Evolutionary conservation across 35 echinoderm and acorn worm species (phyloP), one percentile per base, ranked within the genome.

Genomic region (Ptychodera flava): DNA sequence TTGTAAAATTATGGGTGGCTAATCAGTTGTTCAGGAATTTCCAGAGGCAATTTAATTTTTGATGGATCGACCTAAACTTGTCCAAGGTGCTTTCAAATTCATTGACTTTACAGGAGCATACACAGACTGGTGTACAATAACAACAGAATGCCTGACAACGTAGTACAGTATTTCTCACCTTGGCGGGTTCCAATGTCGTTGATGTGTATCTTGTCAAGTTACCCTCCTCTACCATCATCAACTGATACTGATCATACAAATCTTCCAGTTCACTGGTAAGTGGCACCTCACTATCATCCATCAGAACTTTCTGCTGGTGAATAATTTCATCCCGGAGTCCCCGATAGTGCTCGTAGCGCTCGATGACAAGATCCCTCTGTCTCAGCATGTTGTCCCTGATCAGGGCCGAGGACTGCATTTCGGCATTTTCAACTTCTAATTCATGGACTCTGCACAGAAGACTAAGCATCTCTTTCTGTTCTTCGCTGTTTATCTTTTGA

Each of bases 381-480:
- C 92, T 80, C 15, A 85, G 88, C 53, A 85, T 83, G 34, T 96
- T 91, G 31, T 86, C 90, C 82, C 92, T 83, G 35, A 96, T 89
- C 81, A 96, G 52, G 35, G 94, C 94, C 76, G 84, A 53, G 33
- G 94, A 92, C 80, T 96, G 92, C 85, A 96, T 36, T 33, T 96
- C 94, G 12, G 94, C 94, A 92, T 93, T 99, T 81, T 99, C 96
- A 84, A 99, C 89, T 80, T 99, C 96, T 33, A 99, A 38, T 78
- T 97, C 96, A 86, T 99, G 96, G 1, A 99, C 96, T 83, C 94
- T 99, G 36, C 96, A 99, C 35, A 99, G 86, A 90, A 99, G 94
- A 31, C 83, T 91, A 53, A 99, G 86, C 16, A 99, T 90, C 77
- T 99, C 96, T 37, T 93, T 85, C 77, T 99, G 96, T 84, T 99